These are phyloP conservation scores for Nematostella vectensis DNA, from an alignment of 92 coral and sea anemone species.

Conservation along the genomic window DNA sequence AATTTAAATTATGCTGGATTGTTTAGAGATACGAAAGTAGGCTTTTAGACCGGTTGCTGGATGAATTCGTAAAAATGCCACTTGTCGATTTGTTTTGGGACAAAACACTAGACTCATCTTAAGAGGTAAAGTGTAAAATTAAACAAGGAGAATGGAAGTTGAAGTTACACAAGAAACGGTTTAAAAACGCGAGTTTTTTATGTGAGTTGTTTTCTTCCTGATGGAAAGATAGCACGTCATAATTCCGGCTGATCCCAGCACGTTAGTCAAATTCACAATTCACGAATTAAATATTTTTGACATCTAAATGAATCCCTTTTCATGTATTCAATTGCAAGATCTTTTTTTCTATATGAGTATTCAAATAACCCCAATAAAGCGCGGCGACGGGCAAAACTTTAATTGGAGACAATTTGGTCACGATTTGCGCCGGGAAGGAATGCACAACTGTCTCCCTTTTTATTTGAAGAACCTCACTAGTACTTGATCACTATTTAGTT, in stretches of 20 bases:
- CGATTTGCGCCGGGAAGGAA: no score
- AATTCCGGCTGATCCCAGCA: no score
- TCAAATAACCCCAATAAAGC: neutral
- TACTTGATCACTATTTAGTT: no score
- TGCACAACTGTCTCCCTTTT: no score
- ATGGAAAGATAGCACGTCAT: no score
- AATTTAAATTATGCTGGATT: constrained; percentile 1
- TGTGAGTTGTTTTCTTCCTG: no score
- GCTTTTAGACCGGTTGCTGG: neutral
- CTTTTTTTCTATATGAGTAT: neutral
- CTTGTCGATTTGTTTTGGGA: constrained; percentile 2
- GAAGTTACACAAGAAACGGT: no score
- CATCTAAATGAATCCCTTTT: neutral
- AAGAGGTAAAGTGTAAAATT: neutral
- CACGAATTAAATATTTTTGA: neutral
- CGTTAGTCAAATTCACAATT: no score
- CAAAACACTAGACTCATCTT: neutral
- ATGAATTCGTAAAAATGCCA: neutral
- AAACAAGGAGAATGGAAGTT: neutral
- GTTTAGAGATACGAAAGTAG: neutral
- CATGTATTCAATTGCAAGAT: neutral
- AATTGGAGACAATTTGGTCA: constrained; percentile 4
- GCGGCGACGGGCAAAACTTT: neutral
- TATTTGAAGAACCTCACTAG: no score
- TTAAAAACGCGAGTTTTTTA: no score